phyloP scores from a whole-genome alignment of 2,113 vertebrate genomes.

The Scopus umbretta region DNA sequence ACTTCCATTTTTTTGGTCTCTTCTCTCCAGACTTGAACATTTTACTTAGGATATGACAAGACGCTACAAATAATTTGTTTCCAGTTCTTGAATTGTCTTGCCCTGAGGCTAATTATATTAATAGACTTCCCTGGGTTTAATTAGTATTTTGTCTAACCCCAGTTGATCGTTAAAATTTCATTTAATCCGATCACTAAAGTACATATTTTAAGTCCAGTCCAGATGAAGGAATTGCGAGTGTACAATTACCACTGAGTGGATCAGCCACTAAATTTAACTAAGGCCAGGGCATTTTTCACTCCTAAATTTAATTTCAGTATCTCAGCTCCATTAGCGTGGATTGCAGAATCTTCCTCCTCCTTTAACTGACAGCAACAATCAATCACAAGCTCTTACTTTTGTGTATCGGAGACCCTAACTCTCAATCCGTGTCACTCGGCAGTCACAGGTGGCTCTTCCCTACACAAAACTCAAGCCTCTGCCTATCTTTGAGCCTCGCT shows the following conservation, averaged over 20 bases:
- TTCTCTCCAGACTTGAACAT: neutral
- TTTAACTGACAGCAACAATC: neutral
- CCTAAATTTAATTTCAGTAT: slow-evolving; percentile 30
- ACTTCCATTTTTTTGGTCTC: neutral
- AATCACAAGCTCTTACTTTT: slow-evolving; percentile 7
- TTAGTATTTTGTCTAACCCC: slow-evolving; percentile 48
- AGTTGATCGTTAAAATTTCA: slow-evolving; percentile 4
- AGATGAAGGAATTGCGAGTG: neutral
- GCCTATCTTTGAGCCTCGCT: neutral
- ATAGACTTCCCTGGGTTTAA: slow-evolving; percentile 37
- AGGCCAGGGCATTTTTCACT: slow-evolving; percentile 29
- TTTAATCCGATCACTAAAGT: slow-evolving; percentile 21
- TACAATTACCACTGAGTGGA: slow-evolving; percentile 16
- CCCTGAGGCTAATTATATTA: slow-evolving; percentile 25
- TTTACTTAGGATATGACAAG: neutral
- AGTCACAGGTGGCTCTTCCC: neutral
- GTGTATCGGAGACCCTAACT: neutral
- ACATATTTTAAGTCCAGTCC: slow-evolving; percentile 23
- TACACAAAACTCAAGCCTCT: neutral
- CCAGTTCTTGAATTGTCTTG: slow-evolving; percentile 14
- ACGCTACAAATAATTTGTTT: slow-evolving; percentile 34
- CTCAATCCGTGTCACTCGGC: neutral
- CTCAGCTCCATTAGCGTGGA: slow-evolving; percentile 35
- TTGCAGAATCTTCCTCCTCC: neutral
- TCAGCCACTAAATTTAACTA: slow-evolving; percentile 30